Conservation (phyloP, 2,797 vertebrate species). For the Mus minutoides region DNA sequence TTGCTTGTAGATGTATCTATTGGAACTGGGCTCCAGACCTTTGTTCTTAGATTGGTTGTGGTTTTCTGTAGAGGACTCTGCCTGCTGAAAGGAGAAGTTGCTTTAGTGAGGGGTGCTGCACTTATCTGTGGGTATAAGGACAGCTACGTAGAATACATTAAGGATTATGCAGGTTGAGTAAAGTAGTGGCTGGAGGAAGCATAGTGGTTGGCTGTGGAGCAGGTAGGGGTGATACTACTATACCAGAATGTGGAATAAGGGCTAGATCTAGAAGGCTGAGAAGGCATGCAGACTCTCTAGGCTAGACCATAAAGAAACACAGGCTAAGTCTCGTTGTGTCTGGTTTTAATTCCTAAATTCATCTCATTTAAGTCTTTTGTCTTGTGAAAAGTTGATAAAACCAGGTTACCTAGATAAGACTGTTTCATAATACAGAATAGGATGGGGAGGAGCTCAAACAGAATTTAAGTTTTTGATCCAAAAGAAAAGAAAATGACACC, state of each 20-base stretch:
- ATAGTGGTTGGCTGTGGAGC: neutral
- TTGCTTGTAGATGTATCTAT: neutral
- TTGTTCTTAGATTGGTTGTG: neutral
- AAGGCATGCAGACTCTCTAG: neutral
- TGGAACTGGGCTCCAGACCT: neutral
- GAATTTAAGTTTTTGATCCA: neutral
- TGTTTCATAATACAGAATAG: neutral
- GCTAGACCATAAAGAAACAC: neutral
- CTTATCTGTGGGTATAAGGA: neutral
- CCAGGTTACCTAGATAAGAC: neutral
- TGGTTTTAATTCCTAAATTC: neutral
- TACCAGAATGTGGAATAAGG: neutral
- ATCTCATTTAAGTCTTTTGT: slow-evolving; percentile 20
- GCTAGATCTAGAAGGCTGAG: neutral
- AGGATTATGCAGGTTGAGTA: neutral
- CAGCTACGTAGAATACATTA: neutral
- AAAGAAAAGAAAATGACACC: neutral
- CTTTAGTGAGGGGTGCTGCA: neutral
- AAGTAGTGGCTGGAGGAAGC: neutral
- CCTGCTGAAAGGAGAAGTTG: neutral
- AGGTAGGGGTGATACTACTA: neutral
- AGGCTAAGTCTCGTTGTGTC: neutral
- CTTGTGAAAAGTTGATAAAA: neutral
- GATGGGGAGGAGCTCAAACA: neutral
- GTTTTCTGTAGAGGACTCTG: neutral